Evolutionary conservation across 1,140 invertebrate genomes (phyloP).

Genomic region (Zaprionus nigranus): DNA sequence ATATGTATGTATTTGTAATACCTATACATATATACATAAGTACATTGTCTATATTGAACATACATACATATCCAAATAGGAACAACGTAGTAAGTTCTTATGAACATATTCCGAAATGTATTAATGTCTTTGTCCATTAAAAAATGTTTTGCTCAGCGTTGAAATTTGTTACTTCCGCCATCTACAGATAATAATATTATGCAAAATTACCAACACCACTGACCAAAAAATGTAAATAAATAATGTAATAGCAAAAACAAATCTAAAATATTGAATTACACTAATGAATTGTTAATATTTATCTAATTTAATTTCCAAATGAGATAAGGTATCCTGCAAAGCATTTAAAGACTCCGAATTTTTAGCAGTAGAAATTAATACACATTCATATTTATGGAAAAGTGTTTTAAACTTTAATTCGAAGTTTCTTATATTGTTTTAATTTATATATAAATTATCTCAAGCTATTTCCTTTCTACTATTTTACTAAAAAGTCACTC

Average conservation of each 20-base stretch:
- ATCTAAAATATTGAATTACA: constrained; percentile 8
- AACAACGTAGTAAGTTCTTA: constrained; percentile 36
- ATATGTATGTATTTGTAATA: constrained; percentile 28
- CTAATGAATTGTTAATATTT: not conserved
- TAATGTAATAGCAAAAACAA: constrained; percentile 10
- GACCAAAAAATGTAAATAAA: constrained; percentile 11
- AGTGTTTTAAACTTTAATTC: not conserved
- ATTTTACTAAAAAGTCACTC: not conserved
- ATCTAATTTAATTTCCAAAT: not conserved
- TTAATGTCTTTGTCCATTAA: not conserved
- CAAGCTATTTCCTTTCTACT: not conserved
- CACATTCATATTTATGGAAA: not conserved
- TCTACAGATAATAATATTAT: not conserved
- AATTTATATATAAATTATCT: not conserved
- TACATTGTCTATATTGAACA: constrained; percentile 23
- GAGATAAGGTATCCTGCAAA: not conserved
- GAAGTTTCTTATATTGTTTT: not conserved
- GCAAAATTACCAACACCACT: not conserved
- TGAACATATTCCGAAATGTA: constrained; percentile 20
- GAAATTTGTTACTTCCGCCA: not conserved
- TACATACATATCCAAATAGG: constrained; percentile 24
- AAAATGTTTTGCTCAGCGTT: not conserved
- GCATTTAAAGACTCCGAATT: not conserved
- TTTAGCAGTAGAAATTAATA: not conserved
- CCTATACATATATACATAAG: constrained; percentile 20